phyloP scores from a whole-genome alignment of 2,113 vertebrate species.

The Platysternon megacephalum region DNA sequence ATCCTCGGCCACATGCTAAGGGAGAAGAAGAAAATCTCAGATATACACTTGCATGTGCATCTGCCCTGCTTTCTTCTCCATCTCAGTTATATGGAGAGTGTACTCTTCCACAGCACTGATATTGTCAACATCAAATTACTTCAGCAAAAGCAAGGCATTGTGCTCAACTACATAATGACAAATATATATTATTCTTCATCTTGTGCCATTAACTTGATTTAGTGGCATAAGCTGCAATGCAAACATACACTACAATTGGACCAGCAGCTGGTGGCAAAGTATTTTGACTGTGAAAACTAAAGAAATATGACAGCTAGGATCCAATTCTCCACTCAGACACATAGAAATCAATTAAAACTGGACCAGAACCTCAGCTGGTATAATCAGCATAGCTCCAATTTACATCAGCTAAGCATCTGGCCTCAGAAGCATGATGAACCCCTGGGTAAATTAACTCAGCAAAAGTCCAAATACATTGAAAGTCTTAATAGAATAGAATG shows the following conservation, averaged over 20 bases:
- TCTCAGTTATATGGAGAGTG: not conserved
- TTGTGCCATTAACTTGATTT: not conserved
- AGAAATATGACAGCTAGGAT: not conserved
- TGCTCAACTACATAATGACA: not conserved
- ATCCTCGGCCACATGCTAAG: constrained; percentile 93
- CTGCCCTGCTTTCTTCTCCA: not conserved
- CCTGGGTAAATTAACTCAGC: not conserved
- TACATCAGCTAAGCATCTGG: not conserved
- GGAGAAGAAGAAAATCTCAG: constrained; percentile 49
- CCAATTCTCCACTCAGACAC: not conserved
- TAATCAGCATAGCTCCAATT: not conserved
- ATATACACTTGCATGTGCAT: not conserved
- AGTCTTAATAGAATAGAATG: not conserved
- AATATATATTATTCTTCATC: constrained; percentile 11
- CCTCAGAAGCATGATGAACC: not conserved
- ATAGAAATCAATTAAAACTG: not conserved
- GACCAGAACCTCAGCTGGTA: not conserved
- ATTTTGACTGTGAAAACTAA: not conserved
- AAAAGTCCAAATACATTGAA: not conserved
- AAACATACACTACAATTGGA: not conserved
- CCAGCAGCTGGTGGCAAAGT: not conserved
- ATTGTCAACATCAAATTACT: not conserved
- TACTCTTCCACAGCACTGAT: not conserved
- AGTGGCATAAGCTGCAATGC: constrained; percentile 9
- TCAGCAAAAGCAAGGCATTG: not conserved